Evolutionary conservation across 2,888 invertebrate genomes (phyloP).

Genomic region (Diarsia mendica): DNA sequence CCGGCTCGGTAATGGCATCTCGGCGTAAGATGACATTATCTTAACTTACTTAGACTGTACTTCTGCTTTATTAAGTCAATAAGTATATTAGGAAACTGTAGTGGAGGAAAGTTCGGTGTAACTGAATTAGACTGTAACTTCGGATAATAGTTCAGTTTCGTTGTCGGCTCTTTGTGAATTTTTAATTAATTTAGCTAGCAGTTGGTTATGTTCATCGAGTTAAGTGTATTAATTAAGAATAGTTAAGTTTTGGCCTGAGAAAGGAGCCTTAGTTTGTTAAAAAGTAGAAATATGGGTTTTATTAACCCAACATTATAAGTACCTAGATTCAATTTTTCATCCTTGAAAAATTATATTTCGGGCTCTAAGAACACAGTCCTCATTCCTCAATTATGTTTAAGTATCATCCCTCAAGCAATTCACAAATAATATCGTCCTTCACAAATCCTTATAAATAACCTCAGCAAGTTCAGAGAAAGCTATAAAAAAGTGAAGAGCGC

Average conservation of each 20-base stretch:
- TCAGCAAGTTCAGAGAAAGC: constrained; percentile 20
- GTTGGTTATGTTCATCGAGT: constrained; percentile 17
- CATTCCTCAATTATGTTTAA: not conserved
- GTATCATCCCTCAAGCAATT: not conserved
- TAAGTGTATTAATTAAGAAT: constrained; percentile 11
- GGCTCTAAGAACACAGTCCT: not conserved
- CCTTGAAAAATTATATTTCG: not conserved
- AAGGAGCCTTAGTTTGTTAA: not conserved
- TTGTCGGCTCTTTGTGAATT: constrained; percentile 40
- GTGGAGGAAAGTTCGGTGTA: constrained; percentile 49
- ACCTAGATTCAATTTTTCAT: not conserved
- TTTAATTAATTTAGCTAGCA: constrained; percentile 36
- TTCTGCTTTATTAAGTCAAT: constrained; percentile 64
- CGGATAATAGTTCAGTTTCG: constrained; percentile 48
- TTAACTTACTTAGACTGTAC: constrained; percentile 66
- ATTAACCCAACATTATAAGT: not conserved
- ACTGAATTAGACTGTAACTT: constrained; percentile 51
- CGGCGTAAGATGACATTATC: constrained; percentile 73
- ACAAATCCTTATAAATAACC: constrained; percentile 26
- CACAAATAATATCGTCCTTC: constrained; percentile 5
- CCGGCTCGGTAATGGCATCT: constrained; percentile 73
- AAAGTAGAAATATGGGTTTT: not conserved
- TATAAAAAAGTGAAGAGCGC: constrained; percentile 55
- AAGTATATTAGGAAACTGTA: constrained; percentile 61
- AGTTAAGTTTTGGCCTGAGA: not conserved